phyloP scores from a whole-genome alignment of 2,113 vertebrate species.

The Eptesicus fuscus region DNA sequence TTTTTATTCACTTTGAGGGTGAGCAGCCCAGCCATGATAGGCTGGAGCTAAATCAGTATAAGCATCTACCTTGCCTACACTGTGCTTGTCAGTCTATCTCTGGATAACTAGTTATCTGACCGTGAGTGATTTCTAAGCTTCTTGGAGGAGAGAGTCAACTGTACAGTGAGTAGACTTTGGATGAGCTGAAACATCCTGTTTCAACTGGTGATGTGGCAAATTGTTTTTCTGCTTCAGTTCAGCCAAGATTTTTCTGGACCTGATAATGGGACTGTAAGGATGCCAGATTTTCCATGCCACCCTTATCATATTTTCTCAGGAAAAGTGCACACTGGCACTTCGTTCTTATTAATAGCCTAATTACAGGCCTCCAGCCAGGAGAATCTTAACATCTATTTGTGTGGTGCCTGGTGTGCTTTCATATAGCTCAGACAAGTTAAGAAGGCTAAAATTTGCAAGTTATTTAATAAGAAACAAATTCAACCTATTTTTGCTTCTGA shows the following conservation, averaged over 20 bases:
- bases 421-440: conserved; percentile 13
- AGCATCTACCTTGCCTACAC: conserved; percentile 40
- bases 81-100: conserved; percentile 34
- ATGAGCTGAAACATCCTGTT: conserved; percentile 61
- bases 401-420: background rate
- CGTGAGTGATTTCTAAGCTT: conserved; percentile 43
- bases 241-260: conserved; percentile 68
- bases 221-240: conserved; percentile 78
- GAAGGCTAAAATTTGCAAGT: conserved; percentile 34
- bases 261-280: conserved; percentile 58
- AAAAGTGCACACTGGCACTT: conserved; percentile 46
- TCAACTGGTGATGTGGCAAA: conserved; percentile 74
- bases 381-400: conserved; percentile 47
- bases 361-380: background rate
- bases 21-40: background rate
- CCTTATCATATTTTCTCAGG: conserved; percentile 66
- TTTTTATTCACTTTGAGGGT: background rate
- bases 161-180: conserved; percentile 54
- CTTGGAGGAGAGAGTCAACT: conserved; percentile 42
- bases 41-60: conserved; percentile 35
- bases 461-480: conserved; percentile 6
- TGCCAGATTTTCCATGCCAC: conserved; percentile 57
- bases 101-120: conserved; percentile 49
- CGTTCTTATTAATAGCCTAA: conserved; percentile 54
- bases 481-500: conserved; percentile 8